A percentile compares a stretch with the other conserved stretches of the same genome.
Evolutionary conservation across 2,113 vertebrate genomes (phyloP).

Genomic region (Anseranas semipalmata): DNA sequence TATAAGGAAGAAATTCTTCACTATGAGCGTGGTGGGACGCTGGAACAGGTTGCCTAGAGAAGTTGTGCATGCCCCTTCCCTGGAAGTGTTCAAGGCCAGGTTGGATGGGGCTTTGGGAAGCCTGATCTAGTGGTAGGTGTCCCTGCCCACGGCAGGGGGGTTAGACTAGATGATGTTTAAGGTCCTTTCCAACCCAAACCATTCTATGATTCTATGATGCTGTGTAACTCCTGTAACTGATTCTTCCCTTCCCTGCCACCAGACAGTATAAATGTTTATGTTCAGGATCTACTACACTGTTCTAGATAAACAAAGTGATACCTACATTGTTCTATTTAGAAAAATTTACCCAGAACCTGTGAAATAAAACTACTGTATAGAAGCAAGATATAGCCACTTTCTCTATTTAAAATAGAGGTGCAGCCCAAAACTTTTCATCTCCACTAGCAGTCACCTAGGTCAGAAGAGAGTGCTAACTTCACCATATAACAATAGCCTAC

Average conservation of each 20-base stretch:
- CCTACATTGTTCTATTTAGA: background rate
- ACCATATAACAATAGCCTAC: background rate
- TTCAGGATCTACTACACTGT: background rate
- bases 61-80: background rate
- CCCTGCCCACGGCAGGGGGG: background rate
- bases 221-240: background rate
- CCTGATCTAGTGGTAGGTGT: background rate
- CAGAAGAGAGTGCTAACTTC: background rate
- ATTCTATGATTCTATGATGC: background rate
- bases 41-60: background rate
- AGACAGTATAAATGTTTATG: background rate
- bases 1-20: background rate
- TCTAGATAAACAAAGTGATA: background rate
- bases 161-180: background rate
- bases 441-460: background rate
- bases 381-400: background rate
- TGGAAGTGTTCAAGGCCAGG: background rate
- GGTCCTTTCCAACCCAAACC: background rate
- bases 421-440: background rate
- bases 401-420: background rate
- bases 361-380: background rate
- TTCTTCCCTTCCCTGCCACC: background rate
- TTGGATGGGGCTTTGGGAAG: background rate
- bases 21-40: background rate
- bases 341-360: background rate